A percentile compares a stretch with the other conserved stretches of the same genome.
phyloP scores from a whole-genome alignment of 2,888 invertebrate species.

The Uloborus plumipes region DNA sequence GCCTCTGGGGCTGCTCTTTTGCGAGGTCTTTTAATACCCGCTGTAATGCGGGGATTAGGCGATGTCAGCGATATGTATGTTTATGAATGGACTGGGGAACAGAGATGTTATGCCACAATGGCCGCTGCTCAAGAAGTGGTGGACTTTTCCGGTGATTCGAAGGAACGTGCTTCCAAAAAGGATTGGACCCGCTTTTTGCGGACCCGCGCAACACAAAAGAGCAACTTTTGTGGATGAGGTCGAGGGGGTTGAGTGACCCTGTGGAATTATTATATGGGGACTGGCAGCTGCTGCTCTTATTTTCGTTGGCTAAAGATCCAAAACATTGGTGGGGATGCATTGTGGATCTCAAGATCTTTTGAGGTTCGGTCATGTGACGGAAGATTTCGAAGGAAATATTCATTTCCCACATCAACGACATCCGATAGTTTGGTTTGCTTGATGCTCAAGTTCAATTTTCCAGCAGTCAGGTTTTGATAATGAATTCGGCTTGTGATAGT shows the following conservation, averaged over 20 bases:
- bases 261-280: background rate
- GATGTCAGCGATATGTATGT: slow-evolving; percentile 46
- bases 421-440: too few species aligned
- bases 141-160: slow-evolving; percentile 34
- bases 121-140: background rate
- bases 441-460: too few species aligned
- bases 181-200: slow-evolving; percentile 30
- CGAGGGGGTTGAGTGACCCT: slow-evolving; percentile 40
- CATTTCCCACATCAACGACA: too few species aligned
- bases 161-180: slow-evolving; percentile 33
- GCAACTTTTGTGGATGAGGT: slow-evolving; percentile 21
- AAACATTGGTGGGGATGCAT: too few species aligned
- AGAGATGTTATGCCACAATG: slow-evolving; percentile 46
- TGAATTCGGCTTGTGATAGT: too few species aligned
- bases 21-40: slow-evolving; percentile 34
- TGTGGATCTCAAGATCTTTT: too few species aligned
- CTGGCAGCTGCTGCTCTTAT: slow-evolving; percentile 36
- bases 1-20: slow-evolving; percentile 35
- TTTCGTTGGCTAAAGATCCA: background rate
- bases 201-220: background rate
- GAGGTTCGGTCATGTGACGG: too few species aligned
- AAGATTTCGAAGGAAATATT: too few species aligned
- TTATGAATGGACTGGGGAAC: slow-evolving; percentile 15
- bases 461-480: too few species aligned
- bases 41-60: slow-evolving; percentile 42